These are phyloP conservation scores for Hydrozoanthus tunicans DNA, from an alignment of 64 coral and sea anemone species.

Conservation along the genomic window DNA sequence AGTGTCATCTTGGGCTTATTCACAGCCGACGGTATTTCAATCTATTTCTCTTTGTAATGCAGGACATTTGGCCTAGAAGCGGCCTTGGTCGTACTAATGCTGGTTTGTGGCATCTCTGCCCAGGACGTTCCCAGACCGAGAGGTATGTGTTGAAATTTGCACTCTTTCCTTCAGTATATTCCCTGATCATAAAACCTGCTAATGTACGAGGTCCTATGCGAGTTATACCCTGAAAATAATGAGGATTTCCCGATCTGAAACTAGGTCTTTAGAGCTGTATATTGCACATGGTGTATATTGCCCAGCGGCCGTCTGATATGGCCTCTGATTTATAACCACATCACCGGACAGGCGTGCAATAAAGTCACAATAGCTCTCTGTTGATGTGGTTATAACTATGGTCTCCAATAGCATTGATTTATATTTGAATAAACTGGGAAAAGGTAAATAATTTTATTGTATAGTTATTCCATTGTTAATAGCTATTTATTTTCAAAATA, in stretches of 20 bases:
- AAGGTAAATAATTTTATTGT: conserved; percentile 31
- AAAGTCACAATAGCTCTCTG: conserved; percentile 41
- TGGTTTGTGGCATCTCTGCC: conserved; percentile 39
- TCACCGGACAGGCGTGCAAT: conserved; percentile 21
- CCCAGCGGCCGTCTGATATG: background rate
- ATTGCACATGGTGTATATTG: conserved; percentile 6
- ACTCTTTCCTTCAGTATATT: background rate
- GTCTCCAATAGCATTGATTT: background rate
- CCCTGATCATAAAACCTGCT: conserved; percentile 29
- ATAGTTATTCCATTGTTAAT: background rate
- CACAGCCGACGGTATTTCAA: background rate
- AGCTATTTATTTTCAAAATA: background rate
- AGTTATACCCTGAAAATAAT: background rate
- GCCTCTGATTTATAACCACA: conserved; percentile 1
- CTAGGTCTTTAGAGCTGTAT: background rate
- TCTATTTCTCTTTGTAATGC: conserved; percentile 36
- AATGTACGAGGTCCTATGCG: background rate
- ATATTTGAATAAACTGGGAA: background rate
- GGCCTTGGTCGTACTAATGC: conserved; percentile 55
- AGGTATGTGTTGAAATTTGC: conserved; percentile 35
- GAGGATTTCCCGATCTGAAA: background rate
- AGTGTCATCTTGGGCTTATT: background rate
- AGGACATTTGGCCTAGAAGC: conserved; percentile 53
- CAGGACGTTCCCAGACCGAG: conserved; percentile 52
- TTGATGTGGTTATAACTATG: conserved; percentile 37